Percentiles rank a stretch among this genome's conserved stretches.
These are phyloP conservation scores for Sycophila texana DNA, from an alignment of 2,888 invertebrate genomes.

Conservation along the genomic window DNA sequence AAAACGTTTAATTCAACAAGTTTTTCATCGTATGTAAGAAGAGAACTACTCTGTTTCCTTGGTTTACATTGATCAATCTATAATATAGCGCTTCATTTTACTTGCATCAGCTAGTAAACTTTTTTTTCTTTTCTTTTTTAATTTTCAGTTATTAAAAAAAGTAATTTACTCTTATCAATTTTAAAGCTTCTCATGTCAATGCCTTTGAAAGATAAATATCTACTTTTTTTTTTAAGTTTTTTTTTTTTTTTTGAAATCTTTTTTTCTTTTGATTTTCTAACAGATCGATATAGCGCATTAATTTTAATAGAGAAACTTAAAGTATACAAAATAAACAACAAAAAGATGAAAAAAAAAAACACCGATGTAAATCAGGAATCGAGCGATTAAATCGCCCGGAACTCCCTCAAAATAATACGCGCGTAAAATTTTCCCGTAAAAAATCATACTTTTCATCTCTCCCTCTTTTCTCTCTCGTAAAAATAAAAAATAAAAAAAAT, in stretches of 20 bases:
- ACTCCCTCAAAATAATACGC: not conserved
- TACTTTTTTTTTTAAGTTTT: no score
- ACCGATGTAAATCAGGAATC: constrained; percentile 32
- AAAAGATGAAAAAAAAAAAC: not conserved
- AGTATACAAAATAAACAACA: not conserved
- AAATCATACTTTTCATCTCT: not conserved
- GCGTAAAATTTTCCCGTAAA: not conserved
- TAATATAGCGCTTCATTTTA: not conserved
- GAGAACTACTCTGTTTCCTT: constrained; percentile 10
- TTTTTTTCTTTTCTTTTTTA: not conserved
- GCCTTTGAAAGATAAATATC: no score
- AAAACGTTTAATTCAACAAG: not conserved
- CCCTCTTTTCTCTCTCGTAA: not conserved
- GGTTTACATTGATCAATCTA: constrained; percentile 30
- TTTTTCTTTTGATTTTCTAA: no score
- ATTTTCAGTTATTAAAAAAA: no score
- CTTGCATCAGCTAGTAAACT: not conserved
- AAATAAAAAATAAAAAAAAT: not conserved
- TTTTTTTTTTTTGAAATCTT: no score
- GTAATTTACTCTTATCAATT: no score
- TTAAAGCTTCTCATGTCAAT: no score
- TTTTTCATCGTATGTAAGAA: constrained; percentile 20
- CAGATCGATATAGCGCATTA: no score
- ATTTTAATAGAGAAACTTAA: no score
- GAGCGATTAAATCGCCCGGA: not conserved